A percentile compares a stretch with the other conserved stretches of the same genome.
These are phyloP conservation scores for Halcyon chelicuti DNA, from an alignment of 2,797 vertebrate species.

Conservation along the genomic window DNA sequence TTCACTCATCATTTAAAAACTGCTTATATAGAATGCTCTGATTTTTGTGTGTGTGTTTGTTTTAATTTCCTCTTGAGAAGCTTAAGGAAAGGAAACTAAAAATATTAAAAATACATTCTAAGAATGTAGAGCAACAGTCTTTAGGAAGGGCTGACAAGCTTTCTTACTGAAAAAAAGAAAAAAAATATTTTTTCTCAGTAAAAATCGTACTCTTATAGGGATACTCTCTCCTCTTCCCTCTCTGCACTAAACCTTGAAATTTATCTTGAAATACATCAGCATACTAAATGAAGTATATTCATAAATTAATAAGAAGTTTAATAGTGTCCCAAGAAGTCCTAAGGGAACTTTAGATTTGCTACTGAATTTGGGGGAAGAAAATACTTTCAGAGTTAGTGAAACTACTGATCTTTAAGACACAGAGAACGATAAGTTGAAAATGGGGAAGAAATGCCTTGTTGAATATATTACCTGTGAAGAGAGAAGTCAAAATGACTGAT, in stretches of 20 bases:
- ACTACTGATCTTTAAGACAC: background rate
- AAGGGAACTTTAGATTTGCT: background rate
- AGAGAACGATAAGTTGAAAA: background rate
- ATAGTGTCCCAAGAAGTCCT: background rate
- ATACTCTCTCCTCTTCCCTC: background rate
- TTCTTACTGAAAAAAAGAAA: background rate
- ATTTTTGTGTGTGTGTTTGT: background rate
- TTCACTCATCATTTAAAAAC: background rate
- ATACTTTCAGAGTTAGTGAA: background rate
- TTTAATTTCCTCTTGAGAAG: background rate
- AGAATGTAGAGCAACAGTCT: background rate
- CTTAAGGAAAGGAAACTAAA: background rate
- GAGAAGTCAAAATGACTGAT: background rate
- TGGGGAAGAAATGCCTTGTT: background rate
- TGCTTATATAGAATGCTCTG: background rate
- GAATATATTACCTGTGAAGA: background rate
- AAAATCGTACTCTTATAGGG: background rate
- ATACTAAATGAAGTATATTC: background rate
- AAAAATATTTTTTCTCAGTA: background rate
- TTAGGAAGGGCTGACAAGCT: background rate
- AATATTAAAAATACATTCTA: background rate
- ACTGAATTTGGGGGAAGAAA: background rate
- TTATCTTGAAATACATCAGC: background rate
- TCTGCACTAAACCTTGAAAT: background rate
- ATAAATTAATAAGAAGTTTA: background rate